Conservation (phyloP, 2,888 invertebrate genomes). For the Aphidius colemani region DNA sequence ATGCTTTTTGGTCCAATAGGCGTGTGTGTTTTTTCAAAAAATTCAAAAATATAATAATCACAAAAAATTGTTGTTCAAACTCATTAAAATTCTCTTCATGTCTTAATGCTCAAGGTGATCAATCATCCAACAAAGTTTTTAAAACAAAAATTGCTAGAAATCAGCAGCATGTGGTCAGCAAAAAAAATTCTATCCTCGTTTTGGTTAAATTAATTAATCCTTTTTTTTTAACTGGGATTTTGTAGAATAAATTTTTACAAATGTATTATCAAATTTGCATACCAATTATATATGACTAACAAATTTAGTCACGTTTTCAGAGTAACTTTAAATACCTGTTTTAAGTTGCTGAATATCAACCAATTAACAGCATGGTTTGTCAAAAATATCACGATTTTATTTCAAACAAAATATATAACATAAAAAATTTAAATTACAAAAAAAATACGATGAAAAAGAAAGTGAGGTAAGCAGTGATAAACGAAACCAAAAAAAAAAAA, state of each 20-base stretch:
- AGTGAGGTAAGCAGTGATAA: slow-evolving; percentile 18
- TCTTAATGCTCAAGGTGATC: too few species aligned
- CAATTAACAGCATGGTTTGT: slow-evolving; percentile 12
- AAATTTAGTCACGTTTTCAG: slow-evolving; percentile 4
- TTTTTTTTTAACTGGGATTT: neutral
- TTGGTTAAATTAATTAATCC: neutral
- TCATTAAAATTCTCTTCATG: too few species aligned
- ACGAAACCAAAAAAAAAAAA: neutral
- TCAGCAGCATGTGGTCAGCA: too few species aligned
- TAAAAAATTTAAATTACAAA: neutral
- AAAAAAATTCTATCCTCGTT: neutral
- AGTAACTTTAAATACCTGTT: slow-evolving; percentile 1
- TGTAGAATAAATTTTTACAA: neutral
- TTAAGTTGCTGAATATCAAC: neutral
- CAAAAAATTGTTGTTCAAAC: too few species aligned
- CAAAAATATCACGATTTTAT: too few species aligned
- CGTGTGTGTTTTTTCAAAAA: too few species aligned
- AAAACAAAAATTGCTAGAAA: too few species aligned
- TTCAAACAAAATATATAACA: slow-evolving; percentile 27
- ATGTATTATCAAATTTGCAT: slow-evolving; percentile 14
- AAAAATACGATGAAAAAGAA: neutral
- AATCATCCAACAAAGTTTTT: too few species aligned
- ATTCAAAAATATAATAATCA: too few species aligned
- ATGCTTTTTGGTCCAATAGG: too few species aligned
- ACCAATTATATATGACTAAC: slow-evolving; percentile 17